A percentile compares a stretch with the other conserved stretches of the same genome.
Conservation (phyloP, 2,113 vertebrate genomes). For the Chaenogobius annularis region DNA sequence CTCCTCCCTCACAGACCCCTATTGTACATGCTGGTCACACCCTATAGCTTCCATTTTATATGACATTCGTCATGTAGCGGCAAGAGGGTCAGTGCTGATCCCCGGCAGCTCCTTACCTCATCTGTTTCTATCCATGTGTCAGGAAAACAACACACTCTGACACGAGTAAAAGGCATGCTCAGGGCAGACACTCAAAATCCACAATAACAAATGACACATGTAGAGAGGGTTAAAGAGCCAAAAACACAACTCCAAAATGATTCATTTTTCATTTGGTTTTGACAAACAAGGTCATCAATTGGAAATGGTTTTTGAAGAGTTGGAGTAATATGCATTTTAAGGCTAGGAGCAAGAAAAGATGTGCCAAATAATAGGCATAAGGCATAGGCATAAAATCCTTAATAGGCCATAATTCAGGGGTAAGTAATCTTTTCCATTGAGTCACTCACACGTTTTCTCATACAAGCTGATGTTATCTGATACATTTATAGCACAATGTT, state of each 20-base stretch:
- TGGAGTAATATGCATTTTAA: background rate
- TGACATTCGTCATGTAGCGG: slow-evolving; percentile 26
- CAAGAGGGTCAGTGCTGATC: slow-evolving; percentile 27
- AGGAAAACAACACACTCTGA: slow-evolving; percentile 28
- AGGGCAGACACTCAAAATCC: slow-evolving; percentile 27
- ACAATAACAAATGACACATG: slow-evolving; percentile 45
- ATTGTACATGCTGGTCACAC: slow-evolving; percentile 37
- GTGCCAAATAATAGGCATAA: no score
- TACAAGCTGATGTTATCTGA: no score
- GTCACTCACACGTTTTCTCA: background rate
- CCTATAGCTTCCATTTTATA: slow-evolving; percentile 42
- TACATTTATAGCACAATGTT: no score
- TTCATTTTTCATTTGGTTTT: background rate
- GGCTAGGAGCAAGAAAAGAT: background rate
- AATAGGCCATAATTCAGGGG: background rate
- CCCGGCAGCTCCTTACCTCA: slow-evolving; percentile 5
- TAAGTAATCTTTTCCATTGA: background rate
- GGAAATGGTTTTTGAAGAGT: background rate
- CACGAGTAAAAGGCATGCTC: slow-evolving; percentile 29
- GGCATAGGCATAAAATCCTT: no score
- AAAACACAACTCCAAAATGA: slow-evolving; percentile 25
- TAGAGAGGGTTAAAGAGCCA: slow-evolving; percentile 34
- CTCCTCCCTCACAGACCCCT: background rate
- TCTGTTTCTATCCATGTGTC: slow-evolving; percentile 45
- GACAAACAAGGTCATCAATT: background rate